Percentiles rank a stretch among this genome's conserved stretches.
Conservation (phyloP, 2,888 invertebrate species). For the Cerastis leucographa region DNA sequence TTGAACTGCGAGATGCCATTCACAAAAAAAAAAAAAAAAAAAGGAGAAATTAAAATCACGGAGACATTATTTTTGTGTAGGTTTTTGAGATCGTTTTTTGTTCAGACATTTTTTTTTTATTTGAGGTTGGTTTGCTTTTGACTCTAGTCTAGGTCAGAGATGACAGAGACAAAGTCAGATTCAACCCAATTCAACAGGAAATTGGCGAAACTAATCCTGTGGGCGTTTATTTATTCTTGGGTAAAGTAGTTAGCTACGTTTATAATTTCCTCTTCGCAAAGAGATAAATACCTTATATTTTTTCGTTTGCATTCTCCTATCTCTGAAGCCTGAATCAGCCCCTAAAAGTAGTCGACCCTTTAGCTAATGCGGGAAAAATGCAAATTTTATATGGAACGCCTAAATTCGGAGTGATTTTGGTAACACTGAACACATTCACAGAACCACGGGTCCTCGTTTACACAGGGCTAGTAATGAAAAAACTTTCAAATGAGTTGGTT, state of each 20-base stretch:
- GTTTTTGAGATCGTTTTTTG: background rate
- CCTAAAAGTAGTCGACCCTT: slow-evolving; percentile 64
- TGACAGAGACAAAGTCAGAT: no score
- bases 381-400: slow-evolving; percentile 70
- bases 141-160: no score
- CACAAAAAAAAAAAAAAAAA: no score
- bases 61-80: background rate
- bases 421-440: slow-evolving; percentile 68
- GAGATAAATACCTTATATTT: slow-evolving; percentile 46
- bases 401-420: slow-evolving; percentile 68
- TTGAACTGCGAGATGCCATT: no score
- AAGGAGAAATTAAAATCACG: background rate
- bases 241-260: background rate
- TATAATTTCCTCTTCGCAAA: background rate
- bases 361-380: slow-evolving; percentile 69
- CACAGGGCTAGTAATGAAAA: slow-evolving; percentile 74
- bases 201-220: background rate
- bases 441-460: slow-evolving; percentile 63
- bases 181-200: background rate
- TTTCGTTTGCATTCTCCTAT: slow-evolving; percentile 53
- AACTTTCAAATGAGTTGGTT: slow-evolving; percentile 74
- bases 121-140: no score
- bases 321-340: slow-evolving; percentile 52
- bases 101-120: no score
- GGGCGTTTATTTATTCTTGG: background rate